A percentile compares a stretch with the other conserved stretches of the same genome.
phyloP scores from a whole-genome alignment of 2,888 invertebrate species.

The Harpalus rubripes region DNA sequence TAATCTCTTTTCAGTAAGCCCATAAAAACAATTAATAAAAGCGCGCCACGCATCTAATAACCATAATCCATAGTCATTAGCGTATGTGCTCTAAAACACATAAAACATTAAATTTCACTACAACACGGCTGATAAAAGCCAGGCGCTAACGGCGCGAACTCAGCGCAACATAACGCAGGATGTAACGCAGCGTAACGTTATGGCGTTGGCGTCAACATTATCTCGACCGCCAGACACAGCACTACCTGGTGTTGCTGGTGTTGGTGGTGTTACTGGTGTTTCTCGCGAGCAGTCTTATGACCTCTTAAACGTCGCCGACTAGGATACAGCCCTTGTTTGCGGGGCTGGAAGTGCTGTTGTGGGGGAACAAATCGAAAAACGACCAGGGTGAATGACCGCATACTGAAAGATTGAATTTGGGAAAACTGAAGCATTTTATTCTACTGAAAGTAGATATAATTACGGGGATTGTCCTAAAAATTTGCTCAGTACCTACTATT shows the following conservation, averaged over 20 bases:
- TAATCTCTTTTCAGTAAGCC: not conserved
- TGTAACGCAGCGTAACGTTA: conserved; percentile 32
- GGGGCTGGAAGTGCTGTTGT: conserved; percentile 12
- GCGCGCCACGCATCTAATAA: conserved; percentile 25
- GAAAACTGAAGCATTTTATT: too few relatives aligned
- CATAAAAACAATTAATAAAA: conserved; percentile 41
- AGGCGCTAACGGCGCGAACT: conserved; percentile 22
- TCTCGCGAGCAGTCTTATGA: conserved; percentile 53
- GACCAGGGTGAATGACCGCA: conserved; percentile 14
- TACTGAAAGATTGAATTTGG: too few relatives aligned
- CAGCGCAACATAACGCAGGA: conserved; percentile 9
- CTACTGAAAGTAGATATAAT: too few relatives aligned
- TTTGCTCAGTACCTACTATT: too few relatives aligned
- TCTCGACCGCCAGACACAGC: conserved; percentile 36
- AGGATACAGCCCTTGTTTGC: conserved; percentile 36
- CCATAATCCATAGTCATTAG: conserved; percentile 52
- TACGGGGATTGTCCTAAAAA: too few relatives aligned
- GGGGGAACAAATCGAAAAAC: conserved; percentile 16
- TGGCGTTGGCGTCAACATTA: conserved; percentile 55
- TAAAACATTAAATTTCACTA: conserved; percentile 60
- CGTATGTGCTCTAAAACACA: conserved; percentile 54
- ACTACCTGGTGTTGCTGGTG: conserved; percentile 25
- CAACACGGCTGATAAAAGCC: conserved; percentile 54
- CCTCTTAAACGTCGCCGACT: conserved; percentile 49
- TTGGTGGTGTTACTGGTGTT: conserved; percentile 29